Conservation (phyloP, 2,797 vertebrate genomes). For the Micromesistius poutassou region DNA sequence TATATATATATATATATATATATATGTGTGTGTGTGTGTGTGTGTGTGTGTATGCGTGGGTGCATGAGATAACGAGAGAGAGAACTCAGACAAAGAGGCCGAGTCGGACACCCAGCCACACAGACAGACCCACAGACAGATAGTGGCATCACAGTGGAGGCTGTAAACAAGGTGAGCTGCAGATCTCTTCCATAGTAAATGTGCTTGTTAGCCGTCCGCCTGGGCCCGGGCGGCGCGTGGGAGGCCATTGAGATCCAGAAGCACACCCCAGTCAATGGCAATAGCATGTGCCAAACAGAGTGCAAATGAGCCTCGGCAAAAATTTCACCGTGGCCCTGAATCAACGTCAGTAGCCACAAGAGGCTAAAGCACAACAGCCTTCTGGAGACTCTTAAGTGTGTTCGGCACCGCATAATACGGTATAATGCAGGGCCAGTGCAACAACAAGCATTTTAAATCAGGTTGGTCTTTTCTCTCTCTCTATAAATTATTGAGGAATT, state of each 20-base stretch:
- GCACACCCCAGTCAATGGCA: slow-evolving; percentile 70
- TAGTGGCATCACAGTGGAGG: slow-evolving; percentile 28
- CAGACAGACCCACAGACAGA: background rate
- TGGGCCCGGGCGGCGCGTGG: slow-evolving; percentile 55
- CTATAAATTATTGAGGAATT: background rate
- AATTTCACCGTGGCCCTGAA: slow-evolving; percentile 62
- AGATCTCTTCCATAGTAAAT: slow-evolving; percentile 64
- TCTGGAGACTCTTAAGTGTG: background rate
- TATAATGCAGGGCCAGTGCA: background rate
- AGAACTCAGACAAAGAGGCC: background rate
- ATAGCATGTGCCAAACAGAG: slow-evolving; percentile 69
- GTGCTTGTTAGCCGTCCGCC: slow-evolving; percentile 68
- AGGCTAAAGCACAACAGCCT: slow-evolving; percentile 48
- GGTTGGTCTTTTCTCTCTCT: background rate
- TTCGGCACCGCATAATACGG: background rate
- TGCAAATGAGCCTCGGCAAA: slow-evolving; percentile 68
- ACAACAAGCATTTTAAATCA: background rate
- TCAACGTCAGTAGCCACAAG: slow-evolving; percentile 58
- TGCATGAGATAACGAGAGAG: background rate
- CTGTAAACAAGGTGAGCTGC: slow-evolving; percentile 65
- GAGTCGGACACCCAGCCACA: background rate
- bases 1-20: too few species aligned
- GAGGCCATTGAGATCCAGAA: slow-evolving; percentile 61
- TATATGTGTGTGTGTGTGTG: too few species aligned
- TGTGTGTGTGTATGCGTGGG: background rate